A percentile compares a stretch with the other conserved stretches of the same genome.
phyloP scores from a whole-genome alignment of 2,888 invertebrate species.

The Melinaea menophilus region DNA sequence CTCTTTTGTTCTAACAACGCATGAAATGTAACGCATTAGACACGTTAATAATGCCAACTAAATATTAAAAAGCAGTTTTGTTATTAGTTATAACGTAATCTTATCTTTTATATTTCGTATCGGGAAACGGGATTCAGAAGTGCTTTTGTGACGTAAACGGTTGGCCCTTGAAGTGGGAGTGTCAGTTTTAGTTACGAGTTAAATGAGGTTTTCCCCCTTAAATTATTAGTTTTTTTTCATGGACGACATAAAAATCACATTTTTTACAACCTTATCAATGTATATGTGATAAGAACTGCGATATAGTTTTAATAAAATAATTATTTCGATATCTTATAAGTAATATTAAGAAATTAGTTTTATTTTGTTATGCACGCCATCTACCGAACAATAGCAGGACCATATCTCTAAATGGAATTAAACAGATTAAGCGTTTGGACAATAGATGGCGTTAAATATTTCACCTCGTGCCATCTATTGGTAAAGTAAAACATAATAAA shows the following conservation, averaged over 20 bases:
- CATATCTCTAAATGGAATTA: background rate
- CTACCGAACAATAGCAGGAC: background rate
- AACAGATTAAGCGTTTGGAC: background rate
- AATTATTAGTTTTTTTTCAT: too few species aligned
- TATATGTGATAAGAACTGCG: too few species aligned
- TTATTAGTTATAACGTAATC: slow-evolving; percentile 30
- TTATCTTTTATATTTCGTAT: slow-evolving; percentile 31
- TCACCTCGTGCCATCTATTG: too few species aligned
- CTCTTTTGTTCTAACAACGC: too few species aligned
- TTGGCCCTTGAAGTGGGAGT: slow-evolving; percentile 5
- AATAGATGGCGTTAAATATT: slow-evolving; percentile 9
- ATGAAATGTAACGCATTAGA: too few species aligned
- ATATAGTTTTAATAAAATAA: too few species aligned
- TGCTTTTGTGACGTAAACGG: slow-evolving; percentile 32
- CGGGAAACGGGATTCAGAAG: slow-evolving; percentile 31
- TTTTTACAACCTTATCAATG: too few species aligned
- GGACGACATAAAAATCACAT: too few species aligned
- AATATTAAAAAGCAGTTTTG: slow-evolving; percentile 29
- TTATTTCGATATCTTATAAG: too few species aligned
- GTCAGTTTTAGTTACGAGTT: slow-evolving; percentile 5
- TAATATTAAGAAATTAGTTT: background rate
- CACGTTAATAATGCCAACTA: too few species aligned
- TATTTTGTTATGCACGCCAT: background rate
- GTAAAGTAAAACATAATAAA: too few species aligned
- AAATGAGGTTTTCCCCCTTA: too few species aligned